phyloP scores from a whole-genome alignment of 2,797 vertebrate species.

The Cyclura pinguis region DNA sequence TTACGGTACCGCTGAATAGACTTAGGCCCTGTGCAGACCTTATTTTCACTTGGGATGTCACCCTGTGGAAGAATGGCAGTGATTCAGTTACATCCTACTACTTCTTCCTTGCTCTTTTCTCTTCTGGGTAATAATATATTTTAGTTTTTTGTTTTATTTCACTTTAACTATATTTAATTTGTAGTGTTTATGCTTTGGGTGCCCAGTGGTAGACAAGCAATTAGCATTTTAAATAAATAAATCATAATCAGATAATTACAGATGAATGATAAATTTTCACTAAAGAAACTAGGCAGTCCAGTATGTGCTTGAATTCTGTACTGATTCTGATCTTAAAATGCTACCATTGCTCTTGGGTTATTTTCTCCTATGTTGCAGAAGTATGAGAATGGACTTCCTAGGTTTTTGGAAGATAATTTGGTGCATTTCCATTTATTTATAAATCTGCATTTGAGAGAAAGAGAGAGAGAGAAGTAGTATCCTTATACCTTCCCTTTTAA shows the following conservation, averaged over 20 bases:
- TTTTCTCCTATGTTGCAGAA: conserved; percentile 1
- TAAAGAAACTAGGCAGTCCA: not conserved
- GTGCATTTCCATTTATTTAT: not conserved
- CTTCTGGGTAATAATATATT: not conserved
- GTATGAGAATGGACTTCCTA: not conserved
- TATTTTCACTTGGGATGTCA: not conserved
- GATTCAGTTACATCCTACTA: too few species aligned
- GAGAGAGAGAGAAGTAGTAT: too few species aligned
- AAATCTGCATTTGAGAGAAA: not conserved
- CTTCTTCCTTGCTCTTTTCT: not conserved
- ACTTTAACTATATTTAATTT: not conserved
- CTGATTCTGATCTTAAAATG: not conserved
- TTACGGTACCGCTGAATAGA: not conserved
- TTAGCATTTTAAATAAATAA: not conserved
- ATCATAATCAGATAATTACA: too few species aligned
- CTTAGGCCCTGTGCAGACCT: not conserved
- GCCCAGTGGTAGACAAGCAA: not conserved
- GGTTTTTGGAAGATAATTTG: conserved; percentile 20
- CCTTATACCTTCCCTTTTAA: not conserved
- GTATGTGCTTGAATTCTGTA: not conserved
- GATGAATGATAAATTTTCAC: not conserved
- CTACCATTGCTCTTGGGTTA: not conserved
- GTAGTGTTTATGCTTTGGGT: not conserved
- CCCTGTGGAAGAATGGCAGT: not conserved
- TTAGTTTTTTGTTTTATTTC: not conserved